These are phyloP conservation scores for Thaumatotibia leucotreta DNA, from an alignment of 1,140 invertebrate genomes.

Conservation along the genomic window DNA sequence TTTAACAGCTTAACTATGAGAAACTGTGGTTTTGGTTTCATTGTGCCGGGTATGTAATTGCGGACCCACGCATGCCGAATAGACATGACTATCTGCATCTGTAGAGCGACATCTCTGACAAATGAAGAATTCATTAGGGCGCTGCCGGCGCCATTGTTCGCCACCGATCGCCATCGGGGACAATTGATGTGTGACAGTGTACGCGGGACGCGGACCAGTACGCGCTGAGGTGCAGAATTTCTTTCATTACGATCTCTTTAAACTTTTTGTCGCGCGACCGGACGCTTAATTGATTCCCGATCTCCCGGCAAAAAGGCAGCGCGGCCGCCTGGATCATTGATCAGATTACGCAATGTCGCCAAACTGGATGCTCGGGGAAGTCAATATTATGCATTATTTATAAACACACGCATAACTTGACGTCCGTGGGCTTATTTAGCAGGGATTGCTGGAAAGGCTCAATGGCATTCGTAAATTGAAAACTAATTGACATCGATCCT, in stretches of 20 bases:
- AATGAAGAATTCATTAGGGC: constrained; percentile 51
- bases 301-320: constrained; percentile 44
- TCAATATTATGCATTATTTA: constrained; percentile 68
- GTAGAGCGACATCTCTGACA: constrained; percentile 32
- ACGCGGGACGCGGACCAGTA: neutral
- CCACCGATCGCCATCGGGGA: constrained; percentile 26
- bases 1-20: constrained; percentile 75
- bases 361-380: constrained; percentile 61
- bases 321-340: constrained; percentile 61
- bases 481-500: constrained; percentile 12
- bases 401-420: constrained; percentile 43
- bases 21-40: constrained; percentile 63
- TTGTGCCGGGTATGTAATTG: constrained; percentile 54
- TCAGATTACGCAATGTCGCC: constrained; percentile 69
- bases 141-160: constrained; percentile 27
- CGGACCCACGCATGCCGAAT: constrained; percentile 8
- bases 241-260: constrained; percentile 28
- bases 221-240: constrained; percentile 16
- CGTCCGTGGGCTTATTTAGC: neutral
- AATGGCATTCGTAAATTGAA: constrained; percentile 11
- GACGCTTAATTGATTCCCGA: constrained; percentile 64
- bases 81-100: constrained; percentile 16
- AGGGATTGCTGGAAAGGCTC: constrained; percentile 9
- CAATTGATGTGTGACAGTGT: neutral
- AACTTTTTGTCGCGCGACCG: constrained; percentile 41